phyloP scores from a whole-genome alignment of 2,888 invertebrate genomes.

The Gymnosoma rotundatum region DNA sequence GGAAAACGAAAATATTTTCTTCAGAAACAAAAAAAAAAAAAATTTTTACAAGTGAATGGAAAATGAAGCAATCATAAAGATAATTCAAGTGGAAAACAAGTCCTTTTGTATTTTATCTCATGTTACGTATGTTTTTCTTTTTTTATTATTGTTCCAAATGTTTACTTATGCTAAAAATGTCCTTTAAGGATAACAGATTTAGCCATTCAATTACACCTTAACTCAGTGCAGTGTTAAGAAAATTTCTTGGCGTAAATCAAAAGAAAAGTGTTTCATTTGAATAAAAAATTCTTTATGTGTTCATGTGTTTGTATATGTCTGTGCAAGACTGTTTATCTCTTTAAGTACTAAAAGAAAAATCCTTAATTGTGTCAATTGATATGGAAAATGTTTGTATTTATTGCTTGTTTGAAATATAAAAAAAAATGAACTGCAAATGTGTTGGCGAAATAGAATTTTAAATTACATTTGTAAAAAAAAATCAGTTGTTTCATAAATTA shows the following conservation, averaged over 20 bases:
- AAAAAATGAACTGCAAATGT: neutral
- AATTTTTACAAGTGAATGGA: conserved; percentile 37
- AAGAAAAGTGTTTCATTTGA: conserved; percentile 52
- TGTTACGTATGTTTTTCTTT: conserved; percentile 37
- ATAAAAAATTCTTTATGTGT: conserved; percentile 13
- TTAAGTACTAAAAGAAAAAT: neutral
- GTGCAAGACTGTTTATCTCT: neutral
- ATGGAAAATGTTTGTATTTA: conserved; percentile 36
- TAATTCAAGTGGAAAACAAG: conserved; percentile 77
- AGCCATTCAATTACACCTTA: conserved; percentile 57
- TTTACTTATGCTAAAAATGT: conserved; percentile 39
- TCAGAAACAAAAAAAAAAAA: neutral
- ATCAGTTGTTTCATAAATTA: too few relatives aligned
- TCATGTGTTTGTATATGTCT: neutral
- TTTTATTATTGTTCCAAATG: conserved; percentile 24
- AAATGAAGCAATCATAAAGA: conserved; percentile 75
- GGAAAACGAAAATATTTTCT: conserved; percentile 1
- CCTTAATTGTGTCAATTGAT: conserved; percentile 54
- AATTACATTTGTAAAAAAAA: neutral
- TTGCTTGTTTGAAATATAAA: neutral
- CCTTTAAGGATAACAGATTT: conserved; percentile 39
- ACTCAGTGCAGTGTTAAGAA: conserved; percentile 1
- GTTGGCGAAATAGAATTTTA: neutral
- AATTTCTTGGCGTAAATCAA: conserved; percentile 47
- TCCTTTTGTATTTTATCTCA: conserved; percentile 71